A percentile compares a stretch with the other conserved stretches of the same genome.
Conservation (phyloP, 2,113 vertebrate species). For the Campylomormyrus numenius region DNA sequence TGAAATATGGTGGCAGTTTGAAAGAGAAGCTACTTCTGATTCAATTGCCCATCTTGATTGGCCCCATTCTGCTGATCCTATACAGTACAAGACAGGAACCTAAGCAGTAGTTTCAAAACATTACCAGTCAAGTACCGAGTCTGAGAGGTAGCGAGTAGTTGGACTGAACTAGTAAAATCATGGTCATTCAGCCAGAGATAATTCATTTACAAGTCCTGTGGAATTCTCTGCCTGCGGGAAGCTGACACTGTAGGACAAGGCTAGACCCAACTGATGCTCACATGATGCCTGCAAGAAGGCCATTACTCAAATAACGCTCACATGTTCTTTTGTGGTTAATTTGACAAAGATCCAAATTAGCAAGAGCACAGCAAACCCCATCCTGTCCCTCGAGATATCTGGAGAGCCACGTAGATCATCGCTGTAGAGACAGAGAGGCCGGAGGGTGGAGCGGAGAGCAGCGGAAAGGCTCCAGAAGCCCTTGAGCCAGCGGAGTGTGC, state of each 20-base stretch:
- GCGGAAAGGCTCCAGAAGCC: neutral
- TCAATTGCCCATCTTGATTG: neutral
- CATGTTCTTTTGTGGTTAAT: neutral
- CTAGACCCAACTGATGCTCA: neutral
- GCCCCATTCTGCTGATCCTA: neutral
- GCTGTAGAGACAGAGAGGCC: neutral
- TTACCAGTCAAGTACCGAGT: neutral
- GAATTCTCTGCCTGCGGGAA: neutral
- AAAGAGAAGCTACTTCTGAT: neutral
- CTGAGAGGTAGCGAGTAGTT: neutral
- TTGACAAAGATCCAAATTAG: neutral
- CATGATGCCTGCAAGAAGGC: neutral
- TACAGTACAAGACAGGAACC: neutral
- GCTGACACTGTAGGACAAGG: neutral
- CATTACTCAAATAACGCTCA: neutral
- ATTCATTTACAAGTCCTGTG: neutral
- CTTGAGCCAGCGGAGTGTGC: neutral
- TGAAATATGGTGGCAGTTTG: neutral
- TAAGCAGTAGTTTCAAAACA: neutral
- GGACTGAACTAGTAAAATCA: neutral
- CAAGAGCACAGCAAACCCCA: neutral
- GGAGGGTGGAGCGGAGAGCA: neutral
- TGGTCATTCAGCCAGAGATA: neutral
- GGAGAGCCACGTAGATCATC: neutral
- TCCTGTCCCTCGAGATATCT: neutral